Percentiles rank a stretch among this genome's conserved stretches.
These are phyloP conservation scores for Sclerodermus sp. DNA, from an alignment of 2,888 invertebrate genomes.

Conservation along the genomic window DNA sequence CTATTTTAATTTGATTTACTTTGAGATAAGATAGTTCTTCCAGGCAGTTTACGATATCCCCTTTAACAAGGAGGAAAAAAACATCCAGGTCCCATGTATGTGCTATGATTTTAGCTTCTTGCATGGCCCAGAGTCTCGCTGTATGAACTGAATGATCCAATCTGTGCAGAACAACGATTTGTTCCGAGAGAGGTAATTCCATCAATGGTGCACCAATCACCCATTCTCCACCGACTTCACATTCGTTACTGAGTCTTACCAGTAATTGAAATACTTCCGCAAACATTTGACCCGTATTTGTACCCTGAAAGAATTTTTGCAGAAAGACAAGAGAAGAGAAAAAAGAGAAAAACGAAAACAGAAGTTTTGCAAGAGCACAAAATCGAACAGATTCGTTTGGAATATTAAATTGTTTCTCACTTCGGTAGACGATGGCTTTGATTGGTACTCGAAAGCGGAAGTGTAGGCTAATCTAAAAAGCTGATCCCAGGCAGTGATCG, in stretches of 20 bases:
- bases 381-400: too few relatives aligned
- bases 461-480: conserved; percentile 62
- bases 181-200: conserved; percentile 78
- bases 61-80: conserved; percentile 64
- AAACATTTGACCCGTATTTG: conserved; percentile 65
- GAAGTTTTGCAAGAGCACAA: too few relatives aligned
- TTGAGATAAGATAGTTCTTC: conserved; percentile 51
- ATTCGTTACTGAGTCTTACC: conserved; percentile 73
- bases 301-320: conserved; percentile 59
- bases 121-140: conserved; percentile 75
- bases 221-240: conserved; percentile 73
- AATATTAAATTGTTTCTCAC: conserved; percentile 21
- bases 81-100: conserved; percentile 76
- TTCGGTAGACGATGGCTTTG: conserved; percentile 37
- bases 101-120: conserved; percentile 72
- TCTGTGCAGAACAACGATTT: conserved; percentile 77
- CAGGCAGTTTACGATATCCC: conserved; percentile 51
- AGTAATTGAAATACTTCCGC: conserved; percentile 70
- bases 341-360: too few relatives aligned
- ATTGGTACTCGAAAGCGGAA: conserved; percentile 54
- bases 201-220: conserved; percentile 73
- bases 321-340: too few relatives aligned
- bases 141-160: conserved; percentile 80
- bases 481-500: conserved; percentile 81
- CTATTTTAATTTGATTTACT: too few relatives aligned